phyloP scores from a whole-genome alignment of 2,888 invertebrate genomes.

The Phasia obesa region DNA sequence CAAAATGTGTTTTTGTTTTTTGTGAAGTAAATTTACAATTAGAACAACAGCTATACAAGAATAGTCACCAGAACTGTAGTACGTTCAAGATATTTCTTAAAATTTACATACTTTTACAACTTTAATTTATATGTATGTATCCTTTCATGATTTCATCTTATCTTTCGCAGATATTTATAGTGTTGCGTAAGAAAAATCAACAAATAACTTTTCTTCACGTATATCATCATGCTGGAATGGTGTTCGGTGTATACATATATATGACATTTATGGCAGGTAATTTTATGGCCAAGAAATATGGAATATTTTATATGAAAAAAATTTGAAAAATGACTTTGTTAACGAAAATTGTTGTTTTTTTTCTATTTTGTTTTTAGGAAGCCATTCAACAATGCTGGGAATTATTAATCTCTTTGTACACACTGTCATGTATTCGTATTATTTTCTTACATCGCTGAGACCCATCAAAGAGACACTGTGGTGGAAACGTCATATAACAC shows the following conservation, averaged over 20 bases:
- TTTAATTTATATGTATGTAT: background rate
- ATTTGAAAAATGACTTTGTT: constrained; percentile 18
- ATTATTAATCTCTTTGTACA: constrained; percentile 91
- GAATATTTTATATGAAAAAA: constrained; percentile 3
- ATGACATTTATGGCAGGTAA: constrained; percentile 85
- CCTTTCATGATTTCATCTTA: background rate
- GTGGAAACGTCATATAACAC: constrained; percentile 94
- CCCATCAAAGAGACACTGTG: constrained; percentile 88
- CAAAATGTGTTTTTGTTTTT: too few species aligned
- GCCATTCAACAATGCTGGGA: constrained; percentile 88
- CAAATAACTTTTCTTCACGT: constrained; percentile 94
- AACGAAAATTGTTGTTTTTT: constrained; percentile 2
- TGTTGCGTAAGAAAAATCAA: constrained; percentile 90
- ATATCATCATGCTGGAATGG: constrained; percentile 93
- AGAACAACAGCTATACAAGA: too few species aligned
- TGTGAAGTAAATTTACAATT: too few species aligned
- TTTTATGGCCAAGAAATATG: constrained; percentile 13
- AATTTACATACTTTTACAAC: too few species aligned
- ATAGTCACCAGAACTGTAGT: too few species aligned
- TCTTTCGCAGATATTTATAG: constrained; percentile 86
- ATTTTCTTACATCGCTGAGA: constrained; percentile 88
- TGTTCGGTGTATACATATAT: constrained; percentile 86
- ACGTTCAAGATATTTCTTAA: too few species aligned
- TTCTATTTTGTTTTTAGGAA: constrained; percentile 83
- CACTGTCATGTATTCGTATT: constrained; percentile 92